Evolutionary conservation across 2,888 invertebrate genomes (phyloP).

Genomic region (Lamellibrachia columna): DNA sequence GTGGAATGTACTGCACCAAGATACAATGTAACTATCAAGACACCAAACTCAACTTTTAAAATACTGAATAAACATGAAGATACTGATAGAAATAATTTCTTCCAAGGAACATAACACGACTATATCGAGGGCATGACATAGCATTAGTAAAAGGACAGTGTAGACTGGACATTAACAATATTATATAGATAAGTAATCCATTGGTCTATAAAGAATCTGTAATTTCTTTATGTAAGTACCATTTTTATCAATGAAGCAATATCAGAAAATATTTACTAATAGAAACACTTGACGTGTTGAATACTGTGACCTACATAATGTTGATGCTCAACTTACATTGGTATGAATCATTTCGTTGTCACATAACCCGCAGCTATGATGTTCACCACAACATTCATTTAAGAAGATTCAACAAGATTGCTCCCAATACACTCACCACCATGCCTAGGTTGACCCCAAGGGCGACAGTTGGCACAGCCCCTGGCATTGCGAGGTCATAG

Average conservation of each 20-base stretch:
- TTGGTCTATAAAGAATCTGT: neutral
- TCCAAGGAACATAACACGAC: neutral
- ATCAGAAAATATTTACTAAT: neutral
- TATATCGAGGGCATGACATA: neutral
- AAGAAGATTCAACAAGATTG: too few relatives aligned
- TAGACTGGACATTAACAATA: neutral
- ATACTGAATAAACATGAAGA: neutral
- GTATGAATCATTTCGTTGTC: too few relatives aligned
- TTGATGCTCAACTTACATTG: too few relatives aligned
- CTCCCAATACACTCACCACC: slow-evolving; percentile 44
- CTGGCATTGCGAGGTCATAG: neutral
- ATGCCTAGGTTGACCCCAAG: slow-evolving; percentile 52
- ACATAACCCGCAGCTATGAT: too few relatives aligned
- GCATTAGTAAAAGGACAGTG: neutral
- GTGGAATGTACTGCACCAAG: neutral
- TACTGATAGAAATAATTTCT: neutral
- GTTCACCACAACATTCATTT: too few relatives aligned
- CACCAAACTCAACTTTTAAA: neutral
- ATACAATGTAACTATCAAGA: neutral
- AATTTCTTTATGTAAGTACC: neutral
- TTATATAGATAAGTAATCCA: neutral
- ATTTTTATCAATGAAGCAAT: neutral
- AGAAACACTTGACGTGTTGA: too few relatives aligned
- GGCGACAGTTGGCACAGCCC: slow-evolving; percentile 45
- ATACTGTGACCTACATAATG: too few relatives aligned